Evolutionary conservation across 2,797 vertebrate genomes (phyloP), one percentile per base, ranked within the genome.

Genomic region (Xyrichtys novacula): DNA sequence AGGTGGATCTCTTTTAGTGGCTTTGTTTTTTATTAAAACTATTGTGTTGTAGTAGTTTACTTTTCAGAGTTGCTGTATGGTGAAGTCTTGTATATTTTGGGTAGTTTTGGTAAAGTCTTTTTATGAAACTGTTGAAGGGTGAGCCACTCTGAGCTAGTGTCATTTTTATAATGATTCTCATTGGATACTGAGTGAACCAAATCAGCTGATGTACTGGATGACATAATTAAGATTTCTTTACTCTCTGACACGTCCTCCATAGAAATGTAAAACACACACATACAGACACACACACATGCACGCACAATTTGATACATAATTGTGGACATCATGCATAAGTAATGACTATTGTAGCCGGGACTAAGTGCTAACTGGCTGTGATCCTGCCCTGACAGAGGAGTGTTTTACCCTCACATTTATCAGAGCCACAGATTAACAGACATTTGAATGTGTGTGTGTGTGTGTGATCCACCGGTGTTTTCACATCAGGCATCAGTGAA

Each of bases 281-380:
- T 42, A 44, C 44, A 56, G 71, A 59, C 44, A 58, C 40, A 56
- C 77, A 59, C 57, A 58, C 46, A 44, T 15, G 28, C 74, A 79
- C 49, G 62, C 89, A 91, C 85, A 91, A 90, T 92, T 78, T 76
- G 76, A 77, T 75, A 66, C 61, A 89, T 85, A 91, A 91, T 74
- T 64, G 83, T 89, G 77, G 78, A 88, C 71, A 81, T 79, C 73
- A 87, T 93, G 91, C 91, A 94, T 94, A 94, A 94, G 90, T 94
- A 93, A 94, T 91, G 87, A 87, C 88, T 85, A 80, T 89, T 87
- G 82, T 91, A 90, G 85, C 83, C 71, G 82, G 89, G 89, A 87
- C 89, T 94, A 93, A 94, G 91, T 92, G 92, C 90, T 86, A 91
- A 92, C 88, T 92, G 91, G 85, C 88, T 92, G 91, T 90, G 91